Base-by-base conservation (phyloP, 2,797 vertebrate genomes). In the Sebastes miniatus region DNA sequence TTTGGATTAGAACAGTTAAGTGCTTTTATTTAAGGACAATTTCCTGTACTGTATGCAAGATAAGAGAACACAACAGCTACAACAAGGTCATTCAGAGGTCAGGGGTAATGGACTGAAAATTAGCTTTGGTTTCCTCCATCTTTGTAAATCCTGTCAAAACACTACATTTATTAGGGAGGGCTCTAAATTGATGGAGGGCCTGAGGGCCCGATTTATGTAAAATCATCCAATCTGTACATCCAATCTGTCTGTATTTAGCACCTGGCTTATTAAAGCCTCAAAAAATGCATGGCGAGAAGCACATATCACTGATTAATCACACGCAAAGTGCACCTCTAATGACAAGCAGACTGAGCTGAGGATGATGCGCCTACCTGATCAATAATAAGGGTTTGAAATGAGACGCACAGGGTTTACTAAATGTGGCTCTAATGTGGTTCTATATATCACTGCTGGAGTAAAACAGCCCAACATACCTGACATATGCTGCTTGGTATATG, bases 161-260 rank as follows among this genome's bases (percentile, higher is more conserved):
- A 63, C 25, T 70, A 47, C 63, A 67, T 72, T 84, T 77, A 74
- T 58, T 61, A 47, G 39, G 11, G 13, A 8, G 25, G 57, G 32
- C 20, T 39, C 68, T 52, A 34, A 22, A 69, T 36, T 57, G 56
- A 76, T 52, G 10, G 8, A 57, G 4, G 10, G 22, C 74, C 61
- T 9, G 3, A 9, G 64, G 75, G 27, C n/a, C 3, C n/a, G 0
- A 74, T 68, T 77, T 34, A 63, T 61, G 12, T 76, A 25, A 58
- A 73, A 29, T 76, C 29, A 57, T 72, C 39, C 52, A 69, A 66
- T 83, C 70, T 64, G 66, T 27, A 68, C 31, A 34, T 12, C 20
- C 69, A 74, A 75, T 83, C 57, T 31, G 52, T 69, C 27, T 72
- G 43, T 32, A 74, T 77, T 78, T 81, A 76, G 34, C 61, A 76